Percentiles rank a stretch among this genome's conserved stretches.
These are phyloP conservation scores for Drosophila tsacasi DNA, from an alignment of 1,140 invertebrate species.

Conservation along the genomic window DNA sequence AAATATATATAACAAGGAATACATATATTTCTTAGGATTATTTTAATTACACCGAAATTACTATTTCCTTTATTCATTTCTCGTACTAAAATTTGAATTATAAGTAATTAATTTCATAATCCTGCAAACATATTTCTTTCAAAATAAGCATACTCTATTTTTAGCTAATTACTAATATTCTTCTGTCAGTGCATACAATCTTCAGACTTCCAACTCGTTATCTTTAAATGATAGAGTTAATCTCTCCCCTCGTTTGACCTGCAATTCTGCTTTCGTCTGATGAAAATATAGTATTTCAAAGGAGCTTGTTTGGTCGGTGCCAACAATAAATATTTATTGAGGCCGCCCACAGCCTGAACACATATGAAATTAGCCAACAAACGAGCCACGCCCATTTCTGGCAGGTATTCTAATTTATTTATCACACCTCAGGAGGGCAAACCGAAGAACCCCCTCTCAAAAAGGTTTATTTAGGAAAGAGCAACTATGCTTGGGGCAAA, in stretches of 20 bases:
- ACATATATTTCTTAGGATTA: no score
- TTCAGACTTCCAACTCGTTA: not conserved
- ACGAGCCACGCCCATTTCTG: slow-evolving; percentile 5
- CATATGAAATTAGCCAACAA: slow-evolving; percentile 1
- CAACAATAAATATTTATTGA: slow-evolving; percentile 34
- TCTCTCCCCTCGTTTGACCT: not conserved
- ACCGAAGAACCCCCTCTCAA: slow-evolving; percentile 25
- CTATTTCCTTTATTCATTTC: no score
- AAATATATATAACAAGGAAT: no score
- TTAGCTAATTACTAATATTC: no score
- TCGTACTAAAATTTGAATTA: no score
- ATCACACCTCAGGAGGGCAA: slow-evolving; percentile 47
- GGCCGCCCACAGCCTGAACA: not conserved
- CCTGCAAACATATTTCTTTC: no score
- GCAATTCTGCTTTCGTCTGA: not conserved
- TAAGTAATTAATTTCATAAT: no score
- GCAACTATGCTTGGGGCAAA: slow-evolving; percentile 48
- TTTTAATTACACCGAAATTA: no score
- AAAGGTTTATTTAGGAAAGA: slow-evolving; percentile 56
- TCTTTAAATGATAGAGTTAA: slow-evolving; percentile 12
- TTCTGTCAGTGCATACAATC: slow-evolving; percentile 1
- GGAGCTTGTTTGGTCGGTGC: not conserved
- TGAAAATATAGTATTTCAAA: slow-evolving; percentile 16
- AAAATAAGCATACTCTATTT: no score
- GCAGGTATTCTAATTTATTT: slow-evolving; percentile 64